These are phyloP conservation scores for Ciconia boyciana DNA, from an alignment of 2,113 vertebrate species.

Conservation along the genomic window DNA sequence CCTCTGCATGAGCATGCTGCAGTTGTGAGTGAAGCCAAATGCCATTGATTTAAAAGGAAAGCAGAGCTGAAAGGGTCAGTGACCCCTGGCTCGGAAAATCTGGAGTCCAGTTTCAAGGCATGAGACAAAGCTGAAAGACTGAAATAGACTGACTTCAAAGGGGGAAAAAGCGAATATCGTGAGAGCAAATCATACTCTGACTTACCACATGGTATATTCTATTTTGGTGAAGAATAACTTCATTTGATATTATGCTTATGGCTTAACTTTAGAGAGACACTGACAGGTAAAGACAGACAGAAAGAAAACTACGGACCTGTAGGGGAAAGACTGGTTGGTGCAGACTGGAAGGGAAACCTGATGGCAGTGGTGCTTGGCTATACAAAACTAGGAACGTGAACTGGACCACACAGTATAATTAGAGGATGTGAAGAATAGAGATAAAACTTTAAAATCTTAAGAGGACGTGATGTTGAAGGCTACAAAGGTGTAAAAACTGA, in stretches of 20 bases:
- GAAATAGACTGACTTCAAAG: constrained; percentile 3
- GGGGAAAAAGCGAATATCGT: background rate
- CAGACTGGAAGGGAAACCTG: background rate
- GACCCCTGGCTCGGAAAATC: background rate
- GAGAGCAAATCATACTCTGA: background rate
- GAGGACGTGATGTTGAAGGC: background rate
- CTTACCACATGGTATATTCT: background rate
- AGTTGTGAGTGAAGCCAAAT: background rate
- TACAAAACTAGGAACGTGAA: background rate
- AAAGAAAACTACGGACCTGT: background rate
- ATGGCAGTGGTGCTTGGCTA: background rate
- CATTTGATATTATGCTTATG: background rate
- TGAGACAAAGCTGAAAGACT: background rate
- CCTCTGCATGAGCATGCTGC: background rate
- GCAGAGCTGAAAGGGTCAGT: background rate
- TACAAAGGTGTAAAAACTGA: background rate
- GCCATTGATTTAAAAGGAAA: background rate
- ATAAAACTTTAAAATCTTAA: background rate
- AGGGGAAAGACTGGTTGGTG: background rate
- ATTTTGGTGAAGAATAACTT: background rate
- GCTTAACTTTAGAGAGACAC: background rate
- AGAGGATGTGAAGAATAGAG: background rate
- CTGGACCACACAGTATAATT: background rate
- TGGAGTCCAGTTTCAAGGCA: background rate
- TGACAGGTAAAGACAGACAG: background rate